Conservation (phyloP, 2,888 invertebrate species). For the Epistrophe grossulariae region DNA sequence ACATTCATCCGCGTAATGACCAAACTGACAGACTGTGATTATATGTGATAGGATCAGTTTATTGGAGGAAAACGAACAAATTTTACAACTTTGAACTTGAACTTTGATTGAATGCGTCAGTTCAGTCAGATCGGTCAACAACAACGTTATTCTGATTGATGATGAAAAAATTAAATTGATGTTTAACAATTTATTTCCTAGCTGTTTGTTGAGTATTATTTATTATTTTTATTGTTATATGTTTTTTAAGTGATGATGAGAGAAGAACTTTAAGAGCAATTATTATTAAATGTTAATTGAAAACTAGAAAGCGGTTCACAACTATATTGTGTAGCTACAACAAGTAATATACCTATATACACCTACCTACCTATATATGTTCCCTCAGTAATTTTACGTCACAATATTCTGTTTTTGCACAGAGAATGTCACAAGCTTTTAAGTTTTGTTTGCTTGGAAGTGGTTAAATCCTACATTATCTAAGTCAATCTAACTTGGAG, state of each 20-base stretch:
- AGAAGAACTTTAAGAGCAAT: neutral
- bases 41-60: neutral
- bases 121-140: slow-evolving; percentile 42
- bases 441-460: slow-evolving; percentile 2
- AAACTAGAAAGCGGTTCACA: neutral
- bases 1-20: neutral
- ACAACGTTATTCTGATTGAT: slow-evolving; percentile 39
- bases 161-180: slow-evolving; percentile 33
- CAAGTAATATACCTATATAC: neutral
- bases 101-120: slow-evolving; percentile 54
- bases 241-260: neutral
- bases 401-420: neutral
- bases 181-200: slow-evolving; percentile 29
- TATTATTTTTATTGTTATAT: neutral
- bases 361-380: neutral
- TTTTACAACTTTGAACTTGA: slow-evolving; percentile 64
- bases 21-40: neutral
- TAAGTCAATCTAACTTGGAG: slow-evolving; percentile 19
- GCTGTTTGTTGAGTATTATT: neutral
- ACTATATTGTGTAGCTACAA: neutral
- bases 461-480: slow-evolving; percentile 22
- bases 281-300: neutral
- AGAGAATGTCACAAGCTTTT: neutral
- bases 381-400: neutral
- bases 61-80: neutral